These are phyloP conservation scores for Apteryx owenii DNA, from an alignment of 2,113 vertebrate genomes.

Conservation along the genomic window DNA sequence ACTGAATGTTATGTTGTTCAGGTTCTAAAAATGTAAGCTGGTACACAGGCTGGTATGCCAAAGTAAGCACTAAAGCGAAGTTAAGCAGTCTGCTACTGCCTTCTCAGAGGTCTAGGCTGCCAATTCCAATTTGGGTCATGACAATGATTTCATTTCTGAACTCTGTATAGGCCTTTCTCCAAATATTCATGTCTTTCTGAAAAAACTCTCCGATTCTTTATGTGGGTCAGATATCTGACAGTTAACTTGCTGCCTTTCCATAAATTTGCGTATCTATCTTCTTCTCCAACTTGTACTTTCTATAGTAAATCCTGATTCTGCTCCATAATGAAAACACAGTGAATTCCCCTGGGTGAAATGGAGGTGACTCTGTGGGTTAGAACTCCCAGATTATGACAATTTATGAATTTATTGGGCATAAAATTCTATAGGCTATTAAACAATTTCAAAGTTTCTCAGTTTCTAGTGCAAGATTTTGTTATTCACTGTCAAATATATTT, in stretches of 20 bases:
- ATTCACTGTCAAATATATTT: neutral
- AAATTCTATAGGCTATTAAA: neutral
- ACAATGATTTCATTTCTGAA: neutral
- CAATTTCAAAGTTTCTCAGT: neutral
- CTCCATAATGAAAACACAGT: neutral
- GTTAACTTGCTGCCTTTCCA: neutral
- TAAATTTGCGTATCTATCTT: neutral
- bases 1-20: neutral
- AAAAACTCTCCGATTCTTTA: neutral
- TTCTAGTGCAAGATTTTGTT: neutral
- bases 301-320: neutral
- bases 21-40: neutral
- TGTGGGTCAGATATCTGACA: neutral
- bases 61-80: neutral
- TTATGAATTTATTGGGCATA: neutral
- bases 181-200: neutral
- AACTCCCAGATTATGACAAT: neutral
- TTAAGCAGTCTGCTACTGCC: neutral
- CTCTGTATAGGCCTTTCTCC: neutral
- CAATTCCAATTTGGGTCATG: neutral
- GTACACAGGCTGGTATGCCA: neutral
- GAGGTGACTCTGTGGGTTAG: neutral
- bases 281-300: neutral
- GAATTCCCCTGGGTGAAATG: neutral
- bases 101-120: neutral